Conservation (phyloP, 2,888 invertebrate species). For the Abscondita cerata region DNA sequence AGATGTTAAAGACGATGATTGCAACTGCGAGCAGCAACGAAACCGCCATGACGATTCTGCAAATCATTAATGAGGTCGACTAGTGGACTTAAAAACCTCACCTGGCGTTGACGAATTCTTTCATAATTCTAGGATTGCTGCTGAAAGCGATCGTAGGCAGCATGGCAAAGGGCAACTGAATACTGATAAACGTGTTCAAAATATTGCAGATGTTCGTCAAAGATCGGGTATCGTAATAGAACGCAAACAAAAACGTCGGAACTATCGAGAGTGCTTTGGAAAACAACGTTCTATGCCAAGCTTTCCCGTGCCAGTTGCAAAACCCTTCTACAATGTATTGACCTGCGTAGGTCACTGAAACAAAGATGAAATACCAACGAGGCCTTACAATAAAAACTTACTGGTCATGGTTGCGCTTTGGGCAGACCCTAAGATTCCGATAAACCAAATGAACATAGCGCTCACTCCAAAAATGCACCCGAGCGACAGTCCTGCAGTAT, state of each 20-base stretch:
- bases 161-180: constrained; percentile 87
- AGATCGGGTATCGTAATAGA: constrained; percentile 70
- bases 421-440: constrained; percentile 82
- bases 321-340: constrained; percentile 92
- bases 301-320: constrained; percentile 80
- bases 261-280: constrained; percentile 84
- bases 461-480: constrained; percentile 78
- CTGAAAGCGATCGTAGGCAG: constrained; percentile 88
- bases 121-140: constrained; percentile 79
- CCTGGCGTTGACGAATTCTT: constrained; percentile 82
- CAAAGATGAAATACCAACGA: neutral
- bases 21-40: no score
- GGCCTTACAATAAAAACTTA: constrained; percentile 1
- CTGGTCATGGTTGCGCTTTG: constrained; percentile 87
- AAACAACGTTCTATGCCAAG: constrained; percentile 85
- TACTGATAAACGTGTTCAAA: constrained; percentile 84
- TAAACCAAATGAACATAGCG: constrained; percentile 86
- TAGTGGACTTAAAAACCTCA: no score
- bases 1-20: no score
- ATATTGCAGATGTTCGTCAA: constrained; percentile 84
- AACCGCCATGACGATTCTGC: no score
- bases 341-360: constrained; percentile 73
- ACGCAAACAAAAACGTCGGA: constrained; percentile 73
- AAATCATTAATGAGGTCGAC: no score
- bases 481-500: constrained; percentile 75